Base-by-base conservation (phyloP, 2,888 invertebrate genomes). In the Timema podura region DNA sequence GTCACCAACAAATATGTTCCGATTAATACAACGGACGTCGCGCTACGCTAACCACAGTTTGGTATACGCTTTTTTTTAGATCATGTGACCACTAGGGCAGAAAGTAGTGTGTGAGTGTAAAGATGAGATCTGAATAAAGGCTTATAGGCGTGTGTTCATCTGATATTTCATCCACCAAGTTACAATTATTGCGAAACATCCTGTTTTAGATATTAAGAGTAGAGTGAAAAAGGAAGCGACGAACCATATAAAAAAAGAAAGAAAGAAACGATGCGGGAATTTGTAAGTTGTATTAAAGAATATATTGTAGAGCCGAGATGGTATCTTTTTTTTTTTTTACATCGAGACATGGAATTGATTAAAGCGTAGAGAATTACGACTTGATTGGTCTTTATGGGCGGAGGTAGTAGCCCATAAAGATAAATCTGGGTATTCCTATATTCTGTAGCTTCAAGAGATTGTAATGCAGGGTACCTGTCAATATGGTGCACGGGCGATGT, bases 341-440 rank as follows among this genome's bases (percentile, higher is more conserved):
- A 13, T 61, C 8, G 61, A 11, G 44, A 61, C 61, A 61, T 69
- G 65, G 73, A 71, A 71, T 71, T 71, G 71, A 71, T 73, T 73
- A 71, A 71, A 71, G 66, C 70, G 70, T 64, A 16, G 68, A 69
- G 70, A 73, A 71, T 73, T 71, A 73, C 72, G 72, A 73, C 65
- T 71, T 73, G 72, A 73, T 73, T 73, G 72, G 69, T 68, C 69
- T 69, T 71, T 51, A 69, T 73, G 72, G 72, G 72, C 72, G 72
- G 72, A 73, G 72, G 72, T 73, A 69, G 61, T 57, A 65, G 64
- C 70, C 69, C 68, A 73, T 73, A 73, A 71, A 73, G 71, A 73
- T 73, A 73, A 73, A 73, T 73, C 69, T 68, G 66, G 59, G 70
- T 68, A 72, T 70, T 71, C 64, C 61, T 30, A 30, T 30, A 30